Evolutionary conservation across 1,140 invertebrate species (phyloP), one percentile per base, ranked within the genome.

Genomic region (Glossosoma conforme): DNA sequence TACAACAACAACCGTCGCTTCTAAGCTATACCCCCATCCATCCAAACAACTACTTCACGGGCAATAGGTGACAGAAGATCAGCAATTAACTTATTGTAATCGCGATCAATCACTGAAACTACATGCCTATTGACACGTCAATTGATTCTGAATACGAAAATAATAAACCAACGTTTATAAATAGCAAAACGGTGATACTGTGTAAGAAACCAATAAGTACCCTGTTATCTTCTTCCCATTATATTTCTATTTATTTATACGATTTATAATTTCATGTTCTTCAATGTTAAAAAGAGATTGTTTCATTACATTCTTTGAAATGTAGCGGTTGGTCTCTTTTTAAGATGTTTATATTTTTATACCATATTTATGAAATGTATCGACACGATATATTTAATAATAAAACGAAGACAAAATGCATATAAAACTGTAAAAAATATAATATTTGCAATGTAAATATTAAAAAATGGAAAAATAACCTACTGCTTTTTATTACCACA

Each of bases 1-100:
- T 14, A 52, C 54, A 43, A 58, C 9, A 20, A 22, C 49, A 54
- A 54, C 44, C 45, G 56, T 15, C 35, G 48, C n/a, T 58, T 51
- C 44, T 58, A 58, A 47, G 20, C 14, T 11, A 17, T 9, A 15
- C 36, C 36, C 10, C 15, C 18, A 38, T 17, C 13, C 24, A 28
- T n/a, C 24, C 24, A 6, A 8, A 8, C 24, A n/a, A n/a, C n/a
- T n/a, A n/a, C n/a, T n/a, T n/a, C n/a, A n/a, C n/a, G n/a, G n/a
- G n/a, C n/a, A n/a, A n/a, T n/a, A n/a, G n/a, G n/a, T n/a, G n/a
- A n/a, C n/a, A n/a, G n/a, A n/a, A n/a, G n/a, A n/a, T n/a, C n/a
- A n/a, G n/a, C n/a, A n/a, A n/a, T n/a, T n/a, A n/a, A n/a, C n/a
- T n/a, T n/a, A n/a, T n/a, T n/a, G 6, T 28, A n/a, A 6, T 6